Evolutionary conservation across 2,888 invertebrate species (phyloP), one percentile per base, ranked within the genome.

Genomic region (Volucella bombylans): DNA sequence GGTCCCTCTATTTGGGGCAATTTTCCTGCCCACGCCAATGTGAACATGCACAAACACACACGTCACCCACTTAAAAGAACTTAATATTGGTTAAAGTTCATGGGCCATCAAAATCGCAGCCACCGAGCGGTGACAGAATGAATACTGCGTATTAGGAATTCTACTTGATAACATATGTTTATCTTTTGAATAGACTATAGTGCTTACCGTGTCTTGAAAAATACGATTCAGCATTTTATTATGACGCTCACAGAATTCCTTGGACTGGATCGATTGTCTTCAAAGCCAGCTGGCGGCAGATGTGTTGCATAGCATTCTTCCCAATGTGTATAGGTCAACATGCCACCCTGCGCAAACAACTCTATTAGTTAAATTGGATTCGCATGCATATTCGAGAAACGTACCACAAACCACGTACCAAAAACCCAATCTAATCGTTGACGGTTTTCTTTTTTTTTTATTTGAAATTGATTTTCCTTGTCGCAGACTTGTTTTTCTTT

Each of bases 281-380:
- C 95, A 89, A 96, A 96, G 92, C 96, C 95, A 8, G 93, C 93
- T 14, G 97, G 97, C 38, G 95, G 95, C 86, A 96, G 93, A 91
- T 96, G 96, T 80, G 94, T 94, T 8, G 95, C 94, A 90, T 96
- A 97, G 92, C 97, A 97, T 89, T 96, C 95, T 92, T 97, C 96
- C 96, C 97, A 97, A 85, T 95, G 94, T 86, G 93, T 89, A 39
- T 77, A 85, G 67, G 85, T 81, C 85, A 85, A 50, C 68, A 57
- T 23, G 65, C 65, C n/a, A 31, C 31, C 71, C 38, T 39, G 61
- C 18, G 23, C 31, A 81, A 59, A 62, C 67, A 69, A 77, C 47
- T 38, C 62, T 76, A 80, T 85, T 80, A 80, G 52, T 67, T 23
- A 65, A 81, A 81, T 85, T 77, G 68, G 57, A 43, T 15, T 18